Evolutionary conservation across 2,888 invertebrate species (phyloP), one percentile per base, ranked within the genome.

Genomic region (Brachypalpus laphriformis): DNA sequence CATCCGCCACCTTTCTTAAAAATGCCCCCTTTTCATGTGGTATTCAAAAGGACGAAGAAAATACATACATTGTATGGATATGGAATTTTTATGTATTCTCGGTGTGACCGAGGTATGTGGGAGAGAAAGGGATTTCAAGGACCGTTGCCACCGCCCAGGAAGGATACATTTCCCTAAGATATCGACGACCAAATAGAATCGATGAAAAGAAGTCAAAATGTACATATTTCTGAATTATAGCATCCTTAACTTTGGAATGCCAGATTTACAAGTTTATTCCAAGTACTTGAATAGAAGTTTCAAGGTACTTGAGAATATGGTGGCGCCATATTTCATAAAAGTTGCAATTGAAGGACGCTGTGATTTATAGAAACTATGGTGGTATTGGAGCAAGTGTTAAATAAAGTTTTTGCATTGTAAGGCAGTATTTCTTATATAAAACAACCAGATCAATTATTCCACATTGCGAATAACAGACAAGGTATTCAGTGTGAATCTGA

Each of bases 161-260:
- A 40, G 42, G 9, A 51, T 37, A 28, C 28, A 45, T 59, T 51
- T 61, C 54, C 31, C 61, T n/a, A 14, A 11, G 37, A 31, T 47
- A 65, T 42, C 34, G 31, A 66, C 25, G 31, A 4, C 49, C 28
- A 59, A 76, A 47, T 68, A 31, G 16, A 57, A 42, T 51, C 68
- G 68, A 61, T 77, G 61, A 54, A 42, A 57, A 31, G 56, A 28
- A 77, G 42, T 61, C 61, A 70, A 77, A 77, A 70, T 68, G 25
- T 77, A 61, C 70, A 61, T 61, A 77, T 77, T 70, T 59, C 59
- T 31, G 18, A 68, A 31, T 18, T 59, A 42, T 40, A 25, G 49
- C 31, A 16, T 68, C 18, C 28, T 28, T n/a, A 34, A 2, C 14
- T 51, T 63, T 20, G 51, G 51, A 68, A 76, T 61, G 49, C 59